phyloP scores from a whole-genome alignment of 1,140 invertebrate genomes.

The Cydia splendana region DNA sequence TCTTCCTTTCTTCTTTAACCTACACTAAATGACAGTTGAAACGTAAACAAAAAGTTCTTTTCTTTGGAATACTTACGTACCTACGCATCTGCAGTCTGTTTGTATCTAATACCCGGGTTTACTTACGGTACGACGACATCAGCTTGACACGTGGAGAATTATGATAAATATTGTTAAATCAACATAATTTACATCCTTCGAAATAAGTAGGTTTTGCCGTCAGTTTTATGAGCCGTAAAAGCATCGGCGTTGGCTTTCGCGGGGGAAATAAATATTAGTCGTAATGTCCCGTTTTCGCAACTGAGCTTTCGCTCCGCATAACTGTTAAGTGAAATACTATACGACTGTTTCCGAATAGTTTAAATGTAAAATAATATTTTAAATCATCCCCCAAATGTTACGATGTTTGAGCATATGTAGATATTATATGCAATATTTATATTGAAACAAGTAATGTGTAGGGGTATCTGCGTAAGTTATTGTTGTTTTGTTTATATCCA shows the following conservation, averaged over 20 bases:
- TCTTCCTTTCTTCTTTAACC: no score
- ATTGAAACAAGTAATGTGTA: no score
- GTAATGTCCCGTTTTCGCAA: slow-evolving; percentile 22
- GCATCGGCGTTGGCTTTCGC: slow-evolving; percentile 17
- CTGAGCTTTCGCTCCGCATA: not conserved
- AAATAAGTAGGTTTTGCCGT: slow-evolving; percentile 1
- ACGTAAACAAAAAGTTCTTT: no score
- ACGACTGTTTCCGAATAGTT: not conserved
- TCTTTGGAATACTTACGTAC: no score
- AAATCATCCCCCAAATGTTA: no score
- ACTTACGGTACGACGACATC: not conserved
- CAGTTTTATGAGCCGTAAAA: slow-evolving; percentile 27
- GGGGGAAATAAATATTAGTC: slow-evolving; percentile 22
- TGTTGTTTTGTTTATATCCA: no score
- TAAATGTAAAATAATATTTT: no score
- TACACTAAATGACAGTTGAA: no score
- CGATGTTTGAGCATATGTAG: no score
- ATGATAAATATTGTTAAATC: slow-evolving; percentile 16
- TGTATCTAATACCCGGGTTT: not conserved
- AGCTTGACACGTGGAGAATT: not conserved
- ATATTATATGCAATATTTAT: no score
- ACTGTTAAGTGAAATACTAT: slow-evolving; percentile 11
- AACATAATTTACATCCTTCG: slow-evolving; percentile 9
- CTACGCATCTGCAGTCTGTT: no score
- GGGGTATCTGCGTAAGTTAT: no score